Percentiles rank a stretch among this genome's conserved stretches.
These are phyloP conservation scores for Cheilosia vernalis DNA, from an alignment of 2,888 invertebrate genomes.

Conservation along the genomic window DNA sequence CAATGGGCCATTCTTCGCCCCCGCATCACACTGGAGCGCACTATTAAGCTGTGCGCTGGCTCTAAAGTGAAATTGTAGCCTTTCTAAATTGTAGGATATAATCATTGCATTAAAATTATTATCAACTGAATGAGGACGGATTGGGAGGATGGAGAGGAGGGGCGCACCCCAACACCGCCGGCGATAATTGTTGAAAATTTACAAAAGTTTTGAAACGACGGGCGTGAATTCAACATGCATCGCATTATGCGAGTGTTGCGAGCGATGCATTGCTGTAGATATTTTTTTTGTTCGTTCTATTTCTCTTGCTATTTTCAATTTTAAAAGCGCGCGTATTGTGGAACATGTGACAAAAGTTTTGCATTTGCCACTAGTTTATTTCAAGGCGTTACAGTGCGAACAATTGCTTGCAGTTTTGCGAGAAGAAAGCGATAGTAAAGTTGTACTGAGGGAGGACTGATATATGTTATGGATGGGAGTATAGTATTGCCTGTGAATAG, in stretches of 20 bases:
- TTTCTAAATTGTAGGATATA: conserved; percentile 72
- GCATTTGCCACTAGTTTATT: conserved; percentile 61
- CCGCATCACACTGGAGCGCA: conserved; percentile 9
- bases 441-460: conserved; percentile 8
- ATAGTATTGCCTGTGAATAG: neutral
- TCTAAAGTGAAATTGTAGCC: conserved; percentile 67
- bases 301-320: conserved; percentile 10
- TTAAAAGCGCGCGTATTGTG: conserved; percentile 50
- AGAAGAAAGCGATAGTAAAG: conserved; percentile 3
- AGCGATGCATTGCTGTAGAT: conserved; percentile 33
- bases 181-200: conserved; percentile 41
- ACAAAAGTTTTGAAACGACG: conserved; percentile 61
- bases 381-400: conserved; percentile 50
- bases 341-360: conserved; percentile 50
- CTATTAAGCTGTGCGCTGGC: neutral
- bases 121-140: conserved; percentile 53
- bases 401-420: conserved; percentile 52
- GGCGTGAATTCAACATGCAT: conserved; percentile 61
- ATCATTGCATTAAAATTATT: conserved; percentile 73
- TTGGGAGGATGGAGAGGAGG: neutral
- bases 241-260: conserved; percentile 32
- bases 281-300: neutral
- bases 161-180: neutral
- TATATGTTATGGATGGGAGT: neutral
- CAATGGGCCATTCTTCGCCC: conserved; percentile 61